Percentiles rank a stretch among this genome's conserved stretches.
Evolutionary conservation across 2,888 invertebrate genomes (phyloP).

Genomic region (Parthenolecanium corni): DNA sequence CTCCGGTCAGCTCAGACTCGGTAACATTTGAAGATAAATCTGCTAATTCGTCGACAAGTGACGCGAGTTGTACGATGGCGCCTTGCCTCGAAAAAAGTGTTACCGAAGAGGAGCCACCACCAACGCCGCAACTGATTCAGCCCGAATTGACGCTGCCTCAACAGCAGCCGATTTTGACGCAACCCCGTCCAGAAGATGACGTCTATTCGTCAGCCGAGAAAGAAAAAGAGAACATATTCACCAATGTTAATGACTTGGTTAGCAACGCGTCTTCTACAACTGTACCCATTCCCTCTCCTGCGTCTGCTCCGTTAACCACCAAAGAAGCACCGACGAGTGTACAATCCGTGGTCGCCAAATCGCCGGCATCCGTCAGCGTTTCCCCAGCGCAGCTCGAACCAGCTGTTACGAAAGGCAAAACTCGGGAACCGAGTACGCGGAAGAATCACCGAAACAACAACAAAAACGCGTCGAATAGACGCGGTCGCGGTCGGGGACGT

Average conservation of each 20-base stretch:
- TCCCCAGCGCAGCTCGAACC: slow-evolving; percentile 43
- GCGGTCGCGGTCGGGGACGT: slow-evolving; percentile 36
- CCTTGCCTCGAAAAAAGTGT: background rate
- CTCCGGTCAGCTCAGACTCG: background rate
- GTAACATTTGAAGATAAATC: background rate
- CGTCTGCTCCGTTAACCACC: slow-evolving; percentile 31
- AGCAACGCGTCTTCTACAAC: background rate
- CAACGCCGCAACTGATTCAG: background rate
- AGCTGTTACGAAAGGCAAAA: slow-evolving; percentile 24
- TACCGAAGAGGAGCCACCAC: background rate
- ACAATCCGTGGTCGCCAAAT: slow-evolving; percentile 42
- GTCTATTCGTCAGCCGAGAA: background rate
- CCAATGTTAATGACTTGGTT: background rate
- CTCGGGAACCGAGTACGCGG: slow-evolving; percentile 37
- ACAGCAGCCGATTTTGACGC: too few species aligned
- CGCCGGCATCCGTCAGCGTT: slow-evolving; percentile 56
- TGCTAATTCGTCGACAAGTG: background rate
- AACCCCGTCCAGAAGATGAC: background rate
- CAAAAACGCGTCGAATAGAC: slow-evolving; percentile 34
- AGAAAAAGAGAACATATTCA: background rate
- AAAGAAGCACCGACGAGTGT: slow-evolving; percentile 48
- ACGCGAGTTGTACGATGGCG: background rate
- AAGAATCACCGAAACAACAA: slow-evolving; percentile 44
- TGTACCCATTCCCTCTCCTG: background rate
- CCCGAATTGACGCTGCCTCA: background rate